Conservation (phyloP, 2,888 invertebrate genomes). For the Holacanthella duospinosa region DNA sequence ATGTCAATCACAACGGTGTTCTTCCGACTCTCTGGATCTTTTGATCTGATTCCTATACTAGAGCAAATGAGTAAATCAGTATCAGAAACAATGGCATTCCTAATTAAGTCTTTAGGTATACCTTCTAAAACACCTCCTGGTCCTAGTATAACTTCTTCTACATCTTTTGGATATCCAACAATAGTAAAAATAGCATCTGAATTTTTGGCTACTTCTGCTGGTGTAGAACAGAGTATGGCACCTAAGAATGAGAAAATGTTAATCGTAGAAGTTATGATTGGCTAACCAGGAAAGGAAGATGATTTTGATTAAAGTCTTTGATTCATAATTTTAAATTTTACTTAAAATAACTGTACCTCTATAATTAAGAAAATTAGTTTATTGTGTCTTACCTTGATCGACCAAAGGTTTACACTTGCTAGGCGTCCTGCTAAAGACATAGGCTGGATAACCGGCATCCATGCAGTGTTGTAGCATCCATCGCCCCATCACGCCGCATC, state of each 20-base stretch:
- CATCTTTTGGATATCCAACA: slow-evolving; percentile 19
- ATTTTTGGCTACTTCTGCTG: slow-evolving; percentile 16
- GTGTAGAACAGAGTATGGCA: slow-evolving; percentile 15
- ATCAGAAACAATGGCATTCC: background rate
- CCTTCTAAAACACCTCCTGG: slow-evolving; percentile 13
- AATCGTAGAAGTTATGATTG: too few relatives aligned
- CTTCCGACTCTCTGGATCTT: background rate
- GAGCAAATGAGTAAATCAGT: background rate
- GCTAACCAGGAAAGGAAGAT: too few relatives aligned
- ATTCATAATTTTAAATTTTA: too few relatives aligned
- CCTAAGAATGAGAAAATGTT: slow-evolving; percentile 10
- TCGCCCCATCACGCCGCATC: slow-evolving; percentile 20
- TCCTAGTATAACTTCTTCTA: slow-evolving; percentile 21
- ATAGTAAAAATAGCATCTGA: slow-evolving; percentile 19
- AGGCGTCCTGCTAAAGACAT: slow-evolving; percentile 18
- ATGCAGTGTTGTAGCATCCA: slow-evolving; percentile 21
- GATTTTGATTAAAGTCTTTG: too few relatives aligned
- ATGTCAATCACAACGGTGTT: slow-evolving; percentile 17
- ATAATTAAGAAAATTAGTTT: background rate
- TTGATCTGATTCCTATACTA: background rate
- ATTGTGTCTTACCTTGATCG: slow-evolving; percentile 6
- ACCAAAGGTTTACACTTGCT: slow-evolving; percentile 18
- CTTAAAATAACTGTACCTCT: background rate
- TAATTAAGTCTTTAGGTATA: background rate
- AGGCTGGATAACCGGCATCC: slow-evolving; percentile 21